Conservation (phyloP, 2,888 invertebrate genomes). For the Drosophila gaucha region DNA sequence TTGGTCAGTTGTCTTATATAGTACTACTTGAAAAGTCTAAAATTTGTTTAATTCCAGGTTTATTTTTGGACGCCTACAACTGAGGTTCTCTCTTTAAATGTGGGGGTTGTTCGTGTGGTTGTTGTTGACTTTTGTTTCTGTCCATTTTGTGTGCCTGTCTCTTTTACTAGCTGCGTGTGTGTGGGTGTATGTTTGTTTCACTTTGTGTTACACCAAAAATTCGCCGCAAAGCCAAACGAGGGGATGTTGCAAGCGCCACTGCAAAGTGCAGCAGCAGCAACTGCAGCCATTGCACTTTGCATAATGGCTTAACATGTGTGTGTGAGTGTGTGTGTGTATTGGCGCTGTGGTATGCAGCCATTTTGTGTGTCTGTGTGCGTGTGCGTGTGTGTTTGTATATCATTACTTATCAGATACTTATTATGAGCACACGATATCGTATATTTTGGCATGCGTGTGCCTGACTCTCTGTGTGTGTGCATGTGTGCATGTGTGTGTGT, state of each 20-base stretch:
- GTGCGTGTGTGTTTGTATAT: constrained; percentile 76
- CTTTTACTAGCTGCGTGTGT: constrained; percentile 17
- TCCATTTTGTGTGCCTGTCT: constrained; percentile 53
- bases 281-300: constrained; percentile 80
- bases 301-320: constrained; percentile 55
- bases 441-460: constrained; percentile 68
- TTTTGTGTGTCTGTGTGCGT: constrained; percentile 73
- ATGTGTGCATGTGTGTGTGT: constrained; percentile 19
- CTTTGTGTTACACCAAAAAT: constrained; percentile 80
- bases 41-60: constrained; percentile 8
- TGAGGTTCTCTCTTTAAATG: background rate
- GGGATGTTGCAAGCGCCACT: constrained; percentile 55
- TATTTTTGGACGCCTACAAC: constrained; percentile 27
- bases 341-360: constrained; percentile 73
- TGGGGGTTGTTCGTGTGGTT: constrained; percentile 26
- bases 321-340: constrained; percentile 41
- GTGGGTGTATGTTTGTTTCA: constrained; percentile 59
- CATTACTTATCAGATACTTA: constrained; percentile 83
- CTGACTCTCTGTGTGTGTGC: background rate
- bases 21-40: no score
- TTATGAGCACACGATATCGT: constrained; percentile 81
- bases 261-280: constrained; percentile 63
- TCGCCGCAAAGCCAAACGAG: constrained; percentile 80
- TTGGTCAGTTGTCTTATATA: no score
- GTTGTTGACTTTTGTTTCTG: constrained; percentile 57